phyloP scores from a whole-genome alignment of 2,113 vertebrate genomes.

The Nymphicus hollandicus region DNA sequence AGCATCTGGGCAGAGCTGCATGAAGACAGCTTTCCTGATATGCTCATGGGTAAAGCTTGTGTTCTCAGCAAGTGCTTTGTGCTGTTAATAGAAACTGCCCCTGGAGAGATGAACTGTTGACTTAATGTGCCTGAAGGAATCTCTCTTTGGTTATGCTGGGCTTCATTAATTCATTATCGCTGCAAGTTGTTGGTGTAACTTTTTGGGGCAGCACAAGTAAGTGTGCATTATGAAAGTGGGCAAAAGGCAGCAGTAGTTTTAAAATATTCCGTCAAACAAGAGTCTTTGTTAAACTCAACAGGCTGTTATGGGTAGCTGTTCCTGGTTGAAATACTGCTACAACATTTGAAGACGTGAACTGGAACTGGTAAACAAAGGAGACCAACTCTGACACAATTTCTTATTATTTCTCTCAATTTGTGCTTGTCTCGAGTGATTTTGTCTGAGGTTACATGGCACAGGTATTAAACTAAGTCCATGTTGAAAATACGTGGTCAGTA shows the following conservation, averaged over 20 bases:
- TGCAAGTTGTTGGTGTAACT: neutral
- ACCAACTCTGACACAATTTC: conserved; percentile 65
- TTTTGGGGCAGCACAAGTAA: neutral
- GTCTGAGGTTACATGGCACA: conserved; percentile 57
- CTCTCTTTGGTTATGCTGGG: neutral
- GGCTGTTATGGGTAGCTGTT: neutral
- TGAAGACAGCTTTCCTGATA: neutral
- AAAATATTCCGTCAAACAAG: neutral
- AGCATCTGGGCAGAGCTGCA: neutral
- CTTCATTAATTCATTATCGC: neutral
- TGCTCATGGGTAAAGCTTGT: neutral
- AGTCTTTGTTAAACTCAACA: neutral
- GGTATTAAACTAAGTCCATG: conserved; percentile 63
- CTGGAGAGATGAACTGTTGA: neutral
- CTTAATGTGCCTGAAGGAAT: neutral
- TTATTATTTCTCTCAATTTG: conserved; percentile 63
- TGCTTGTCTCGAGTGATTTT: conserved; percentile 66
- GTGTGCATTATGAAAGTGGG: neutral
- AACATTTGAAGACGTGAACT: conserved; percentile 52
- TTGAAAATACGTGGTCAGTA: conserved; percentile 42
- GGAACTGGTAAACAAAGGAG: conserved; percentile 61
- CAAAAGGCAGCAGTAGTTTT: neutral
- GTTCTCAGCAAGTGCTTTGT: neutral
- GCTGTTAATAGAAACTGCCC: neutral
- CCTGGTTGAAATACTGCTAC: conserved; percentile 41